Evolutionary conservation across 2,888 invertebrate species (phyloP).

Genomic region (Zygothrica quintamaculata): DNA sequence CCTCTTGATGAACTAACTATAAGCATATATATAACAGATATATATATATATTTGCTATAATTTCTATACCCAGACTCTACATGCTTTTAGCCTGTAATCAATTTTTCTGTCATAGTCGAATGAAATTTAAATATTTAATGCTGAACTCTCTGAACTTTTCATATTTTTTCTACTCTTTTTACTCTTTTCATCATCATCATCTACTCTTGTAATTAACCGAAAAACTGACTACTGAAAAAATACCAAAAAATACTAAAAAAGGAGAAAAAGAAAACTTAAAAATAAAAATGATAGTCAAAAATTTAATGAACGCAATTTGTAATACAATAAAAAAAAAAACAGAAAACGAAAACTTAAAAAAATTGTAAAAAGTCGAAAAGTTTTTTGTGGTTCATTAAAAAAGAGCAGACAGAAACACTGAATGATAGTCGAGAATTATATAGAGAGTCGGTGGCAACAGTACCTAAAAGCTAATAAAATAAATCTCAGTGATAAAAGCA

Average conservation of each 20-base stretch:
- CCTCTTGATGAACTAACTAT: conserved; percentile 3
- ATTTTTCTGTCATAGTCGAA: conserved; percentile 47
- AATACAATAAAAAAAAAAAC: conserved; percentile 33
- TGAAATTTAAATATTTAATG: conserved; percentile 64
- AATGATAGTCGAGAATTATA: conserved; percentile 12
- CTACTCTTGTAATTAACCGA: conserved; percentile 53
- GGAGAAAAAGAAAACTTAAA: conserved; percentile 1
- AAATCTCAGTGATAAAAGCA: no score
- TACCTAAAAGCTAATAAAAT: conserved; percentile 26
- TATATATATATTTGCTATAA: no score
- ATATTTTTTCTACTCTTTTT: no score
- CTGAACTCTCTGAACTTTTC: conserved; percentile 30
- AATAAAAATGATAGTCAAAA: conserved; percentile 24
- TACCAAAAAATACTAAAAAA: conserved; percentile 4
- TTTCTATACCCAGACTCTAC: no score
- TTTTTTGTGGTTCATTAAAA: conserved; percentile 39
- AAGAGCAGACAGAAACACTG: conserved; percentile 14
- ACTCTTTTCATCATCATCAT: conserved; percentile 17
- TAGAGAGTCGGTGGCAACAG: no score
- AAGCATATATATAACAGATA: no score
- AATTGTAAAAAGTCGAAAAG: conserved; percentile 37
- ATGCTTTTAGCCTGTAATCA: conserved; percentile 51
- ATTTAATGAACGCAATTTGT: conserved; percentile 54
- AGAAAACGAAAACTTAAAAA: no score
- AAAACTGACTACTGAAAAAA: conserved; percentile 33